Conservation (phyloP, 1,140 invertebrate species). For the Cotesia vestalis region DNA sequence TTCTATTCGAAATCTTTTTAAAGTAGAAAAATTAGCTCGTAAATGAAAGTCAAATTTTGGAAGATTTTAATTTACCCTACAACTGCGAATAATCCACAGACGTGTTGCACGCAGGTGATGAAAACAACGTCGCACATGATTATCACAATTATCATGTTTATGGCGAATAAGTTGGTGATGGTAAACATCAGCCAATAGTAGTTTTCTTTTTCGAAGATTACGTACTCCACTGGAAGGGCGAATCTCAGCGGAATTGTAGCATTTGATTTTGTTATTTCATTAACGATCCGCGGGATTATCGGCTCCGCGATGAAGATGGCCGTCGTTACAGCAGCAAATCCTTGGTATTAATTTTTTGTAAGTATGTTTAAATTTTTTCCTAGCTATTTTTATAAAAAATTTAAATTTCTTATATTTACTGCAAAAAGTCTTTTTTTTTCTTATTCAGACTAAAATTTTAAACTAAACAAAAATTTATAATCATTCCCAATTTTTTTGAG, state of each 20-base stretch:
- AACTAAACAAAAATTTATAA: too few species aligned
- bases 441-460: too few species aligned
- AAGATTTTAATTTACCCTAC: slow-evolving; percentile 28
- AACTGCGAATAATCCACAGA: slow-evolving; percentile 30
- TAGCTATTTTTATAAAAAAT: too few species aligned
- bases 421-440: too few species aligned
- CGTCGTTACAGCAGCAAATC: background rate
- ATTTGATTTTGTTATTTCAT: background rate
- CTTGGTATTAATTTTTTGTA: too few species aligned
- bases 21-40: too few species aligned
- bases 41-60: too few species aligned
- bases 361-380: too few species aligned
- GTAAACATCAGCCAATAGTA: slow-evolving; percentile 18
- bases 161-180: slow-evolving; percentile 3
- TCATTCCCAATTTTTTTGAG: too few species aligned
- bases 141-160: background rate
- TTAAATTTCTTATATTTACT: too few species aligned
- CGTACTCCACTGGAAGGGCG: slow-evolving; percentile 18
- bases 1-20: too few species aligned
- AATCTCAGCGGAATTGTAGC: slow-evolving; percentile 12
- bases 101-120: slow-evolving; percentile 22
- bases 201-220: slow-evolving; percentile 20
- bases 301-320: slow-evolving; percentile 16
- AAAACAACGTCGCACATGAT: slow-evolving; percentile 9
- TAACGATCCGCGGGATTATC: slow-evolving; percentile 8